Evolutionary conservation across 2,113 vertebrate genomes (phyloP).

Genomic region (Sinocyclocheilus anophthalmus): DNA sequence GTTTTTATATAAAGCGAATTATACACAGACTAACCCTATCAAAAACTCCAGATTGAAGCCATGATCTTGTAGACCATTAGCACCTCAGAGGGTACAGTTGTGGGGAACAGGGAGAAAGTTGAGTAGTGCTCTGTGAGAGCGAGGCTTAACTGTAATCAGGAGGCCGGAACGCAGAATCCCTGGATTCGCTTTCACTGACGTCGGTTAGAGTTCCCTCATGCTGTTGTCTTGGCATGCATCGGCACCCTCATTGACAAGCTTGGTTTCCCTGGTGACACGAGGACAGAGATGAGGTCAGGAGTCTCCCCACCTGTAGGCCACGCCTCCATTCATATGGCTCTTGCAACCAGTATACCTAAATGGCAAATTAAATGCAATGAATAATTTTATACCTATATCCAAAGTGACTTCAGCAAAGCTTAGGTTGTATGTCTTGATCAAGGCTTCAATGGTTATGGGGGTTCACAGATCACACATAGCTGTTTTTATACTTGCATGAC

Average conservation of each 20-base stretch:
- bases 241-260: background rate
- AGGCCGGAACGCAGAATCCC: background rate
- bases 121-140: background rate
- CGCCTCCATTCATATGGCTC: slow-evolving; percentile 42
- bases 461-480: background rate
- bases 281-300: slow-evolving; percentile 42
- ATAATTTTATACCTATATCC: slow-evolving; percentile 2
- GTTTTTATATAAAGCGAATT: background rate
- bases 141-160: background rate
- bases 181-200: background rate
- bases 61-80: background rate
- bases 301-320: slow-evolving; percentile 57
- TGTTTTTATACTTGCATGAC: background rate
- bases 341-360: background rate
- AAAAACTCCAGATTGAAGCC: background rate
- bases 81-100: background rate
- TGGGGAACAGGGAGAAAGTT: background rate
- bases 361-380: background rate
- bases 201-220: slow-evolving; percentile 22
- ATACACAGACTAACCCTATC: background rate
- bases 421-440: background rate
- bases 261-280: slow-evolving; percentile 36
- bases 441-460: background rate
- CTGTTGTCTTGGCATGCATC: slow-evolving; percentile 19
- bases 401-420: slow-evolving; percentile 35